These are phyloP conservation scores for Alosa sapidissima DNA, from an alignment of 2,797 vertebrate genomes.

Conservation along the genomic window DNA sequence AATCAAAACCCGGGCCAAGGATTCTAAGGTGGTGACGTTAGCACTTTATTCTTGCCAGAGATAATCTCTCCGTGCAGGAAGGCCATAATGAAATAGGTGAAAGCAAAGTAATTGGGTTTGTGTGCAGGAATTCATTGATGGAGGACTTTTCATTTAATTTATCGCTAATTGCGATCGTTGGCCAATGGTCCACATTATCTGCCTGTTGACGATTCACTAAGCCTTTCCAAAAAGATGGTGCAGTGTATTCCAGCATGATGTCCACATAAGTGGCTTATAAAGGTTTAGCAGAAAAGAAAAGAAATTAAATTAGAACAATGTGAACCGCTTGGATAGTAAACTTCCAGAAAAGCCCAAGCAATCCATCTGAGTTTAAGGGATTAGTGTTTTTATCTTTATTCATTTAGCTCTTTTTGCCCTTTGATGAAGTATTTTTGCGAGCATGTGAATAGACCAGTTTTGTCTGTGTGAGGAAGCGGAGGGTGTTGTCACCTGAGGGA, in stretches of 20 bases:
- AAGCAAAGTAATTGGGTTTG: not conserved
- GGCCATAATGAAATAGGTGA: not conserved
- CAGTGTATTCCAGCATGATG: not conserved
- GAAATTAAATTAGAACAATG: not conserved
- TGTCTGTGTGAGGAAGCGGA: slow-evolving; percentile 72
- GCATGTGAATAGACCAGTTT: slow-evolving; percentile 68
- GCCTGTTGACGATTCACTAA: not conserved
- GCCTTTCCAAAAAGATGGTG: not conserved
- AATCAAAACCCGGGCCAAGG: too few relatives aligned
- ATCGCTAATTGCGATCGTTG: not conserved
- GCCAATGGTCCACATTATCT: not conserved
- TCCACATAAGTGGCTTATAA: not conserved
- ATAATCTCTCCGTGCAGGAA: not conserved
- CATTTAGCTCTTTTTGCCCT: not conserved
- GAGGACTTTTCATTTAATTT: not conserved
- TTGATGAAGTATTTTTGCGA: slow-evolving; percentile 37
- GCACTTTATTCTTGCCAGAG: not conserved
- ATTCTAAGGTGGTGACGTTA: too few relatives aligned
- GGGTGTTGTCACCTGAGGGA: slow-evolving; percentile 68
- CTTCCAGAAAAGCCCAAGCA: not conserved
- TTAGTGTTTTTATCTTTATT: not conserved
- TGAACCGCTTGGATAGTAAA: not conserved
- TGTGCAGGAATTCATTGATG: not conserved
- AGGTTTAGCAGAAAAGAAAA: not conserved
- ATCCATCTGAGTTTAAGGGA: not conserved